Evolutionary conservation across 2,113 vertebrate genomes (phyloP), one percentile per base, ranked within the genome.

Genomic region (Oxygymnocypris stewartii): DNA sequence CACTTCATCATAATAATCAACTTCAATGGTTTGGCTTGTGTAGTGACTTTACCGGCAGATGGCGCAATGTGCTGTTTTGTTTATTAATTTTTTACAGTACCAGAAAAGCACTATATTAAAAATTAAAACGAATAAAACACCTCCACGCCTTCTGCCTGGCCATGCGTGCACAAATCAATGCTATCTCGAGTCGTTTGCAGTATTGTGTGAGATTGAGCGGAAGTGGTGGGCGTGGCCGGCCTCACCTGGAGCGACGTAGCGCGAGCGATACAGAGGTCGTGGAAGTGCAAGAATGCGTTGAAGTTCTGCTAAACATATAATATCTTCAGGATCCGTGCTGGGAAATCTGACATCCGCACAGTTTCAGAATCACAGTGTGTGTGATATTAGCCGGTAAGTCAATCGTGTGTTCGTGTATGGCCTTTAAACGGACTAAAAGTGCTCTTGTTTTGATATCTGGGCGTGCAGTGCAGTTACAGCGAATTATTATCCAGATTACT

Each of bases 221-320:
- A 79, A 79, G 51, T 40, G 35, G 65, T 31, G 59, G 85, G 85
- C 14, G 44, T 63, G 54, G 69, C 71, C 23, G 49, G 2, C 1
- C 91, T 92, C 90, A 95, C 94, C 94, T 95, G 93, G 63, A 1
- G 88, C 92, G 92, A 93, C 92, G 93, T 91, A n/a, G 16, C 4
- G 75, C 2, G 59, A 44, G 14, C 18, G 75, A 47, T 2, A 84
- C 49, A 31, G 69, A 49, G 6, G 23, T 6, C 42, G 42, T 6
- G 74, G 3, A 20, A 47, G 28, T 51, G 75, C 14, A 47, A 40
- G 79, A 47, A 65, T 67, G 79, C 57, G 49, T 14, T 37, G 77
- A 79, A n/a, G 18, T 40, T 79, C 40, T 47, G n/a, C 37, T 65
- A 10, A 47, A 81, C 6, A 37, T 28, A 51, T 79, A 51, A 35